These are phyloP conservation scores for Drosophila prolongata DNA, from an alignment of 2,888 invertebrate species.

Conservation along the genomic window DNA sequence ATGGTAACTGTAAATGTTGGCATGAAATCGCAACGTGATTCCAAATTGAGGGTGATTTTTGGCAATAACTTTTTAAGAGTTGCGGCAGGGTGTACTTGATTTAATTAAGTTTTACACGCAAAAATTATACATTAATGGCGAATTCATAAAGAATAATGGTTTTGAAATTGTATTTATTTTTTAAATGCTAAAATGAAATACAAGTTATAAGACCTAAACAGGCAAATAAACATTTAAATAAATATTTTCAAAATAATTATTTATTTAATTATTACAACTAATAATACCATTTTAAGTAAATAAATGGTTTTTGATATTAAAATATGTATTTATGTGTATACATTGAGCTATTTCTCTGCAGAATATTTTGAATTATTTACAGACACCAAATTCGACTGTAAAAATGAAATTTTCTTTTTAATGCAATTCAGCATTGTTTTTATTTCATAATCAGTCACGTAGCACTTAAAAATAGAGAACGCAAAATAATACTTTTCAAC, in stretches of 20 bases:
- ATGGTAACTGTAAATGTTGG: slow-evolving; percentile 34
- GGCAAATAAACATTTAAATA: too few species aligned
- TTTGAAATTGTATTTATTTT: too few species aligned
- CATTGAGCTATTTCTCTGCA: too few species aligned
- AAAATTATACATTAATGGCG: slow-evolving; percentile 15
- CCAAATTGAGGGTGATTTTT: slow-evolving; percentile 31
- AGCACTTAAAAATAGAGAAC: neutral
- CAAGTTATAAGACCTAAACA: too few species aligned
- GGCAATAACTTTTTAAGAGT: slow-evolving; percentile 2
- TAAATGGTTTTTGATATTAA: too few species aligned
- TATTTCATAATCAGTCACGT: slow-evolving; percentile 24
- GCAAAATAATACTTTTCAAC: slow-evolving; percentile 1
- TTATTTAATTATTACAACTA: too few species aligned
- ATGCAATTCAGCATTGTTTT: neutral
- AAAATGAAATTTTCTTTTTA: neutral
- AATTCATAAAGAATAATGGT: neutral
- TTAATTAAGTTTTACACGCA: slow-evolving; percentile 29
- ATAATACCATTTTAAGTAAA: too few species aligned
- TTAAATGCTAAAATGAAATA: too few species aligned
- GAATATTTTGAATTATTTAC: too few species aligned
- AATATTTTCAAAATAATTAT: too few species aligned
- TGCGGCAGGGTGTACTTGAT: slow-evolving; percentile 17
- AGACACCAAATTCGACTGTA: too few species aligned
- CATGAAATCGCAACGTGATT: slow-evolving; percentile 70
- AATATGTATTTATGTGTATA: too few species aligned